Evolutionary conservation across 2,888 invertebrate genomes (phyloP).

Genomic region (Cantharis nigra): DNA sequence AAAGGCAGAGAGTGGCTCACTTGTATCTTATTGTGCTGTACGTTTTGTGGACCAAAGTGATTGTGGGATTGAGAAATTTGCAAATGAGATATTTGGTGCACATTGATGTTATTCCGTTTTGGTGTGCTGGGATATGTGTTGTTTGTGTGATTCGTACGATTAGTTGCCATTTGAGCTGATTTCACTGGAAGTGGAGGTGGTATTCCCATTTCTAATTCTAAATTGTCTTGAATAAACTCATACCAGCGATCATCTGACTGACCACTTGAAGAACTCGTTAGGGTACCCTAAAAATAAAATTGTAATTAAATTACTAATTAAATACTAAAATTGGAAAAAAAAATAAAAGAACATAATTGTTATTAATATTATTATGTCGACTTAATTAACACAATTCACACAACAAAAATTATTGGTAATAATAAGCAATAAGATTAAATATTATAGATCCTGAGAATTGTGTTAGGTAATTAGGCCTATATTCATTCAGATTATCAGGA

Average conservation of each 20-base stretch:
- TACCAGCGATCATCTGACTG: conserved; percentile 72
- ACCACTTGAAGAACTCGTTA: conserved; percentile 67
- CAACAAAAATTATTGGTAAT: no score
- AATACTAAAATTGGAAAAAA: conserved; percentile 34
- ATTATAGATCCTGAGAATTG: no score
- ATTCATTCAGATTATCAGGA: no score
- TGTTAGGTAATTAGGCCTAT: no score
- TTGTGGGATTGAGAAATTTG: conserved; percentile 49
- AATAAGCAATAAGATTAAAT: no score
- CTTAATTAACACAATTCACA: no score
- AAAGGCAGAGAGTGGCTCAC: conserved; percentile 56
- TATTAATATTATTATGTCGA: no score
- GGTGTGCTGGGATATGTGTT: conserved; percentile 53
- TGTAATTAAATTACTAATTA: no score
- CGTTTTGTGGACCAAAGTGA: conserved; percentile 49
- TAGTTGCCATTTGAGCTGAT: conserved; percentile 17
- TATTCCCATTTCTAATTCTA: conserved; percentile 56
- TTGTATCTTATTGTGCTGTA: conserved; percentile 54
- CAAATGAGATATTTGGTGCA: conserved; percentile 45
- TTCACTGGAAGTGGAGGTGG: conserved; percentile 59
- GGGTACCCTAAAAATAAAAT: conserved; percentile 58
- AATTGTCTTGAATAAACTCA: conserved; percentile 58
- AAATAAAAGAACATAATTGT: background rate
- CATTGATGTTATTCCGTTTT: conserved; percentile 47
- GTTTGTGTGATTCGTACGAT: conserved; percentile 32